Evolutionary conservation across 2,113 vertebrate genomes (phyloP).

Genomic region (Phylloscopus trochiloides): DNA sequence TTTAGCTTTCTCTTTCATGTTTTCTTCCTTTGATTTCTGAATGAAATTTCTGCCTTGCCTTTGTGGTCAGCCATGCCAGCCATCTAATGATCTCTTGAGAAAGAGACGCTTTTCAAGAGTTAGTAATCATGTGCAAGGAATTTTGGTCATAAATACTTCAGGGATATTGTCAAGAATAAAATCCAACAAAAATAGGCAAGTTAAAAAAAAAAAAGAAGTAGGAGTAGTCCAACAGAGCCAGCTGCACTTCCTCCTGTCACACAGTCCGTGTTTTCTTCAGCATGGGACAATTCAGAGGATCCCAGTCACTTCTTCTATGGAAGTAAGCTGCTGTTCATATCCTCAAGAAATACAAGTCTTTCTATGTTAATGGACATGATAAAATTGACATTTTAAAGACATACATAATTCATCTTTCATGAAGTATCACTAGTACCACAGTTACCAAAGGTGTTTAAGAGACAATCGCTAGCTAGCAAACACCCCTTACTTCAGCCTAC

Average conservation of each 20-base stretch:
- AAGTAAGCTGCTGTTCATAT: not conserved
- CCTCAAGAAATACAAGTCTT: not conserved
- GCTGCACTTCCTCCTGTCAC: not conserved
- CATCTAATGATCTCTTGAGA: slow-evolving; percentile 9
- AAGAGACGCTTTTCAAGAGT: slow-evolving; percentile 19
- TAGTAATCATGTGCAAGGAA: slow-evolving; percentile 38
- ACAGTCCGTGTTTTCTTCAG: not conserved
- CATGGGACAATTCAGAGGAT: not conserved
- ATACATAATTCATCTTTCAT: not conserved
- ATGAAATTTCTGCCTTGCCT: slow-evolving; percentile 46
- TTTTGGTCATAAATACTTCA: slow-evolving; percentile 51
- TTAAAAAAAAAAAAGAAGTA: not conserved
- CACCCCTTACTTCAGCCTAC: not conserved
- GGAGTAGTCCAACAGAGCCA: not conserved
- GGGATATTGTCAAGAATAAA: slow-evolving; percentile 40
- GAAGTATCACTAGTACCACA: not conserved
- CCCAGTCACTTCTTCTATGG: not conserved
- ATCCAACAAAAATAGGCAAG: slow-evolving; percentile 23
- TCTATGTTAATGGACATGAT: not conserved
- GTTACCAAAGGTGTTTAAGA: not conserved
- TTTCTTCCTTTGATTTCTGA: slow-evolving; percentile 47
- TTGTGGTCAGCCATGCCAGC: slow-evolving; percentile 13
- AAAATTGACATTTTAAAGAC: not conserved
- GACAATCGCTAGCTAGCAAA: not conserved
- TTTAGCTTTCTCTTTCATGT: slow-evolving; percentile 17